phyloP scores from a whole-genome alignment of 2,797 vertebrate genomes.

The Myotis vivesi region DNA sequence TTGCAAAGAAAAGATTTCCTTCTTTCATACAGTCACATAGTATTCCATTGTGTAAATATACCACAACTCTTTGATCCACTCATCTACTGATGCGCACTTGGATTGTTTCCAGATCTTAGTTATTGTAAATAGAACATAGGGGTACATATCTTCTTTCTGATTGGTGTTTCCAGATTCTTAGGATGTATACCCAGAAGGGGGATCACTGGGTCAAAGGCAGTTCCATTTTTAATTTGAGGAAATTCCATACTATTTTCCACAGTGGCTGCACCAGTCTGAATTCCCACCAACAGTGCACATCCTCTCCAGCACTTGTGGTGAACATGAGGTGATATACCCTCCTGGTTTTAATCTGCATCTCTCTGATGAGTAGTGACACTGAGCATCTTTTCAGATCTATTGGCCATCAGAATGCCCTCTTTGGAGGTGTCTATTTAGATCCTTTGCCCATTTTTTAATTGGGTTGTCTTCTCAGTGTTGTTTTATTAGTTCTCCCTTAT shows the following conservation, averaged over 20 bases:
- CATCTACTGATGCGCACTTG: not conserved
- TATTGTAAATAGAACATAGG: not conserved
- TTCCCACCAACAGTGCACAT: not conserved
- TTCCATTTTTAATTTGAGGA: not conserved
- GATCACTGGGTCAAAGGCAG: not conserved
- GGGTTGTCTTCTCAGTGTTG: not conserved
- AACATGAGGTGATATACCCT: not conserved
- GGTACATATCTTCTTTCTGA: not conserved
- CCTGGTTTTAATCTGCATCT: not conserved
- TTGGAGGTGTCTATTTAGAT: not conserved
- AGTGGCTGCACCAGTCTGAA: not conserved
- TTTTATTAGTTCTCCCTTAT: not conserved
- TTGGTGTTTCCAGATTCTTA: not conserved
- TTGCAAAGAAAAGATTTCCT: not conserved
- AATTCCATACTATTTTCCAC: not conserved
- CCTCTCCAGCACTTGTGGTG: not conserved
- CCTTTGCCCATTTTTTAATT: not conserved
- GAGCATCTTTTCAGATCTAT: not conserved
- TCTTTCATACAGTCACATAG: not conserved
- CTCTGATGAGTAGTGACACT: not conserved
- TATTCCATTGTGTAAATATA: not conserved
- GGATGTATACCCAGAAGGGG: not conserved
- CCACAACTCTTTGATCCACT: not conserved
- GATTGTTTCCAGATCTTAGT: not conserved
- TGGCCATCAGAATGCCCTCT: not conserved